These are phyloP conservation scores for Caenorhabditis becei DNA, from an alignment of 2,888 invertebrate genomes.

Conservation along the genomic window DNA sequence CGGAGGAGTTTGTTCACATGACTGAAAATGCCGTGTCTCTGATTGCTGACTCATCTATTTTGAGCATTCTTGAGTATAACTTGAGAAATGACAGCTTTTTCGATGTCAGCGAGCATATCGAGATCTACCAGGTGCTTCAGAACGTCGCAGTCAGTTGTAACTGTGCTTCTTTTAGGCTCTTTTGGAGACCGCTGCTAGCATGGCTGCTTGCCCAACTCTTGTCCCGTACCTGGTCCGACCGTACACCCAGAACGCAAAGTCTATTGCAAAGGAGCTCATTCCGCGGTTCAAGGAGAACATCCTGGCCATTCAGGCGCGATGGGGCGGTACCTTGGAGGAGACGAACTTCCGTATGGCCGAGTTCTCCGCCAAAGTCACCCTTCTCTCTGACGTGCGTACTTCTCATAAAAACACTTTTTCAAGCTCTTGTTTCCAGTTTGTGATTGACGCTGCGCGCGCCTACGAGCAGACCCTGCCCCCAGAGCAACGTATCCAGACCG, in stretches of 20 bases:
- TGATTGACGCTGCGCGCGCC: constrained; percentile 57
- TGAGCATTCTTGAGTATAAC: constrained; percentile 78
- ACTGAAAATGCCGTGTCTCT: constrained; percentile 54
- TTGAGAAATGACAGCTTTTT: constrained; percentile 81
- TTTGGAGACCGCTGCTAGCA: constrained; percentile 76
- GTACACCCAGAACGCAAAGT: constrained; percentile 71
- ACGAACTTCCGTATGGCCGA: constrained; percentile 80
- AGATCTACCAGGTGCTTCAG: constrained; percentile 77
- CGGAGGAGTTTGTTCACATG: constrained; percentile 60
- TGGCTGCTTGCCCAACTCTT: constrained; percentile 73
- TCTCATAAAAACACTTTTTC: neutral
- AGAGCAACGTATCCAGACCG: constrained; percentile 77
- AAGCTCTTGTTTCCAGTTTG: constrained; percentile 45
- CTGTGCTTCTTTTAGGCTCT: constrained; percentile 66
- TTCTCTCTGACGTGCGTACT: constrained; percentile 71
- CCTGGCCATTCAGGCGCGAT: constrained; percentile 71
- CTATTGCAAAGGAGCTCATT: constrained; percentile 79
- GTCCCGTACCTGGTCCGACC: constrained; percentile 76
- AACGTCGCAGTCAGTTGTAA: neutral
- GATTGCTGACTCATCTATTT: constrained; percentile 69
- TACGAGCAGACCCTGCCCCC: constrained; percentile 72
- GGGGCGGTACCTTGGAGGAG: constrained; percentile 76
- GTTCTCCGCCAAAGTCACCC: constrained; percentile 75
- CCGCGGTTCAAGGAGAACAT: constrained; percentile 79
- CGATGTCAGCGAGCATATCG: constrained; percentile 80